These are phyloP conservation scores for Cheilosia urbana DNA, from an alignment of 2,888 invertebrate genomes.

Conservation along the genomic window DNA sequence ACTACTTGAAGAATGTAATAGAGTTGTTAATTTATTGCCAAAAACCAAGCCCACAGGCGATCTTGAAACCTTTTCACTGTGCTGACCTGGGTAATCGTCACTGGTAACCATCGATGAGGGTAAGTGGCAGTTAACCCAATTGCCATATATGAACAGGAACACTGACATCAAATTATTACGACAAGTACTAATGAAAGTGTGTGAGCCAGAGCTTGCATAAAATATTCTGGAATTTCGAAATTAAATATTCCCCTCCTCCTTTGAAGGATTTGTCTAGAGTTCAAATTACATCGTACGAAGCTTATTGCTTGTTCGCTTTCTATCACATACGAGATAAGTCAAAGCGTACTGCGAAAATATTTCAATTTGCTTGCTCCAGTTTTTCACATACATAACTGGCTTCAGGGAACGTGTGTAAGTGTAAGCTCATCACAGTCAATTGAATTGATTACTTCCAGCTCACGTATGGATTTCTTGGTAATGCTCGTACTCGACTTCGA, in stretches of 20 bases:
- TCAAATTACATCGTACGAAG: slow-evolving; percentile 1
- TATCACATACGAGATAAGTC: neutral
- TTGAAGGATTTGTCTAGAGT: neutral
- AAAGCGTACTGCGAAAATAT: neutral
- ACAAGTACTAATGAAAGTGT: neutral
- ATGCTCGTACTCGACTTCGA: no score
- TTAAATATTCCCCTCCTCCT: neutral
- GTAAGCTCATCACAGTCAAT: neutral
- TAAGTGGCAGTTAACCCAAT: neutral
- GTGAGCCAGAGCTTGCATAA: neutral
- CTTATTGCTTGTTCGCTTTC: neutral
- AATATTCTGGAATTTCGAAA: neutral
- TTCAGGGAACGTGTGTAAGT: neutral
- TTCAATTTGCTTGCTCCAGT: neutral
- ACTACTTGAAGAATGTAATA: neutral
- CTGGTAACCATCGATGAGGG: no score
- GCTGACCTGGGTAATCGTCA: no score
- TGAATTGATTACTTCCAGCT: neutral
- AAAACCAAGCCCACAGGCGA: no score
- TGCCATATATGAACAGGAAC: neutral
- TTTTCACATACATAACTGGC: neutral
- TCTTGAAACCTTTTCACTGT: no score
- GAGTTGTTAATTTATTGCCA: no score
- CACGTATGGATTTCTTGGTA: neutral
- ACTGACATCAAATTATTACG: neutral